Evolutionary conservation across 2,888 invertebrate species (phyloP), one percentile per base, ranked within the genome.

Genomic region (Azorinus chamasolen): DNA sequence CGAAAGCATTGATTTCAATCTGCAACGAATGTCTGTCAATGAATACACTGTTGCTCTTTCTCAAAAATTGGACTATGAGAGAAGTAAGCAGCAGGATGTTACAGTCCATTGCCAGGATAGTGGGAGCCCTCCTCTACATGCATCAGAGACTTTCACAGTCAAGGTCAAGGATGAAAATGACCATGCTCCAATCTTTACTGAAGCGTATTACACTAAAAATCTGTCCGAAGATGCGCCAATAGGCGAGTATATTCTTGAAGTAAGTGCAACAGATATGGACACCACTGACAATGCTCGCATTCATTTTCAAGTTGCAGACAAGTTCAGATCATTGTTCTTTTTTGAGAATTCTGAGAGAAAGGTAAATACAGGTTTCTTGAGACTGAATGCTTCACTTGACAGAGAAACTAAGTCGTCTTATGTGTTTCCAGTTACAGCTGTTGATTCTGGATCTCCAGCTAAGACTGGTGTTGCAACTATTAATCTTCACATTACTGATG

Each of bases 21-120:
- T 91, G 16, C 83, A 88, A 46, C 83, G 82, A 27, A 72, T 73
- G 20, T 10, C 32, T 10, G 70, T 83, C n/a, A 86, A 88, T 25
- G 88, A 91, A 61, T 91, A 88, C 76, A 91, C 89, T 73, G 85
- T 90, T 10, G 84, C 89, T 62, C 86, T 90, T 14, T 96, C 96
- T 82, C 76, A 78, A 8, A 58, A 66, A 20, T 69, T 91, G n/a
- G 90, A 91, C 80, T 77, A 89, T 43, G 91, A 91, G 62, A 63
- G 59, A 8, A 43, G 48, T 4, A 39, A 46, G 22, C 32, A 18
- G 32, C 69, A 78, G 53, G 76, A 69, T 24, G 74, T 82, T 6
- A 70, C 82, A 0, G 62, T 82, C 6, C 63, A 73, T 50, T 82
- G 82, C 46, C 73, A 79, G 53, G 82, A 82, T 51, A 55, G 63